phyloP scores from a whole-genome alignment of 1,140 invertebrate species.

The Lutraria rhynchaena region DNA sequence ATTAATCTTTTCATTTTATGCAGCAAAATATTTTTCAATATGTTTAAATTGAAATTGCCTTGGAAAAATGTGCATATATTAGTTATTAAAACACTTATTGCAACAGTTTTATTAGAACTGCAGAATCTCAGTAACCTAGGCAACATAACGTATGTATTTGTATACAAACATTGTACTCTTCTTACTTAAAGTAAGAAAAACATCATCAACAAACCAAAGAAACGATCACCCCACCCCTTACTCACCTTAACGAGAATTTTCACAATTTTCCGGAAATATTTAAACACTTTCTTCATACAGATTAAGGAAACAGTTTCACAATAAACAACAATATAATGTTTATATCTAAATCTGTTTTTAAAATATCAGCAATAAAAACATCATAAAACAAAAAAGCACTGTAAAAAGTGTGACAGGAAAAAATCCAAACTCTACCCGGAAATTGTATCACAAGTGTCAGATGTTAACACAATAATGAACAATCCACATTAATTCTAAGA shows the following conservation, averaged over 20 bases:
- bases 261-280: not conserved
- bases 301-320: not conserved
- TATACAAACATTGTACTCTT: too few relatives aligned
- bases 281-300: constrained; percentile 16
- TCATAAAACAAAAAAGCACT: not conserved
- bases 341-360: not conserved
- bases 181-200: too few relatives aligned
- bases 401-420: not conserved
- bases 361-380: constrained; percentile 10
- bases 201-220: too few relatives aligned
- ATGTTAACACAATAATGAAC: not conserved
- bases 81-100: too few relatives aligned
- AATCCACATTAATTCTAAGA: not conserved
- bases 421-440: not conserved
- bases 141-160: too few relatives aligned
- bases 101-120: too few relatives aligned
- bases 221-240: not conserved
- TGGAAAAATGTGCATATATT: too few relatives aligned
- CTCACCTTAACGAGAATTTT: constrained; percentile 15
- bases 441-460: constrained; percentile 6
- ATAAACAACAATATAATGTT: not conserved
- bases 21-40: too few relatives aligned
- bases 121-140: too few relatives aligned
- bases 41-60: too few relatives aligned
- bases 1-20: too few relatives aligned